These are phyloP conservation scores for Taphrorychus bicolor DNA, from an alignment of 2,888 invertebrate species.

Conservation along the genomic window DNA sequence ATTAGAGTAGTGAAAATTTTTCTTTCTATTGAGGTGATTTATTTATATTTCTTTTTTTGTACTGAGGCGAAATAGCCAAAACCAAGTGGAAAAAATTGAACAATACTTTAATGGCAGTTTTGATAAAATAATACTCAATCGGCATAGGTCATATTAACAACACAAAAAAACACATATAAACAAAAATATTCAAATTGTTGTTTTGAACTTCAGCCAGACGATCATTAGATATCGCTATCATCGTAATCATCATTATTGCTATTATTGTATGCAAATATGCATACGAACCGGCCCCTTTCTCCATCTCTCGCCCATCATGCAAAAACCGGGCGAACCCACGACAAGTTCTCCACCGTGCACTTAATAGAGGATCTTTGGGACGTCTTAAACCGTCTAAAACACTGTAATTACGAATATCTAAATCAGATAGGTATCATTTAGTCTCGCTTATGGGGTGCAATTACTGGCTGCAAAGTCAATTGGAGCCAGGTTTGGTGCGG, in stretches of 20 bases:
- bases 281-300: not conserved
- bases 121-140: too few species aligned
- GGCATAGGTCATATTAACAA: too few species aligned
- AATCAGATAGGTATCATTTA: constrained; percentile 30
- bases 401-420: constrained; percentile 27
- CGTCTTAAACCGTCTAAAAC: constrained; percentile 26
- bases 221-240: not conserved
- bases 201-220: too few species aligned
- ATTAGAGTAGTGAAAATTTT: too few species aligned
- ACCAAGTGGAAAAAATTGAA: too few species aligned
- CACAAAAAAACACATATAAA: too few species aligned
- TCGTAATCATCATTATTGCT: constrained; percentile 3
- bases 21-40: too few species aligned
- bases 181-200: too few species aligned
- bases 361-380: constrained; percentile 22
- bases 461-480: constrained; percentile 24
- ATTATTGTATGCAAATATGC: constrained; percentile 3
- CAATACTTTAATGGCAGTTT: too few species aligned
- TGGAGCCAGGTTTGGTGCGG: constrained; percentile 17
- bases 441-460: constrained; percentile 26
- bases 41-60: too few species aligned
- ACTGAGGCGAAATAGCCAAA: too few species aligned
- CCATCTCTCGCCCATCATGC: not conserved
- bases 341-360: constrained; percentile 19
- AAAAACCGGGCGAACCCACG: constrained; percentile 15